Evolutionary conservation across 2,888 invertebrate species (phyloP).

Genomic region (Plebejus melissa): DNA sequence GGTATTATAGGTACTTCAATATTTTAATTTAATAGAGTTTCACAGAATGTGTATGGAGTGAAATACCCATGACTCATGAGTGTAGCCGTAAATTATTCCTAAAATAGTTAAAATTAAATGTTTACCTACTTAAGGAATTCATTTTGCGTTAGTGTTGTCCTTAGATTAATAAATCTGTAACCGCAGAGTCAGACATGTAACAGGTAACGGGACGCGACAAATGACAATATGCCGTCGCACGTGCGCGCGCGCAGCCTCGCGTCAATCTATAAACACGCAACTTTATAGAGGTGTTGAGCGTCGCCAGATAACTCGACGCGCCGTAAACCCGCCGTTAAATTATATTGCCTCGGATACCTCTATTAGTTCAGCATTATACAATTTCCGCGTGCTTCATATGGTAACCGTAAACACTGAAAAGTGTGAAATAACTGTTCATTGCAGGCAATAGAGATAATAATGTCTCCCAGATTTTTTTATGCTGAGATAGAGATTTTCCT

Average conservation of each 20-base stretch:
- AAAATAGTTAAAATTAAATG: too few species aligned
- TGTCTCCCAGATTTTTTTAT: too few species aligned
- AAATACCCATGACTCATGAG: too few species aligned
- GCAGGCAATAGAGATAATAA: background rate
- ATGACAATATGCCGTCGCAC: background rate
- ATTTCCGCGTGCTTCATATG: slow-evolving; percentile 2
- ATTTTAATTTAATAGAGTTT: too few species aligned
- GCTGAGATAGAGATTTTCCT: too few species aligned
- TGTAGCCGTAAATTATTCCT: too few species aligned
- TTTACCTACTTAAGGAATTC: too few species aligned
- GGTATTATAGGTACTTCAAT: too few species aligned
- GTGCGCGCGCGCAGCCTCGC: background rate
- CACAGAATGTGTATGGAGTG: too few species aligned
- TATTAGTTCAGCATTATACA: slow-evolving; percentile 11
- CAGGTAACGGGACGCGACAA: slow-evolving; percentile 7
- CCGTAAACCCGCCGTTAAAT: slow-evolving; percentile 17
- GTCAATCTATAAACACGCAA: background rate
- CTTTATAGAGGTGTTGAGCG: slow-evolving; percentile 22
- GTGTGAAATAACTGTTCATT: background rate
- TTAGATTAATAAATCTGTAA: background rate
- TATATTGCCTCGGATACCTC: background rate
- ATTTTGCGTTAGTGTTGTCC: too few species aligned
- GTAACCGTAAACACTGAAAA: background rate
- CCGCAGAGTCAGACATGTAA: background rate
- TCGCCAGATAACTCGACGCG: slow-evolving; percentile 6